Percentiles rank a stretch among this genome's conserved stretches.
phyloP scores from a whole-genome alignment of 2,113 vertebrate genomes.

The Amphilophus citrinellus region DNA sequence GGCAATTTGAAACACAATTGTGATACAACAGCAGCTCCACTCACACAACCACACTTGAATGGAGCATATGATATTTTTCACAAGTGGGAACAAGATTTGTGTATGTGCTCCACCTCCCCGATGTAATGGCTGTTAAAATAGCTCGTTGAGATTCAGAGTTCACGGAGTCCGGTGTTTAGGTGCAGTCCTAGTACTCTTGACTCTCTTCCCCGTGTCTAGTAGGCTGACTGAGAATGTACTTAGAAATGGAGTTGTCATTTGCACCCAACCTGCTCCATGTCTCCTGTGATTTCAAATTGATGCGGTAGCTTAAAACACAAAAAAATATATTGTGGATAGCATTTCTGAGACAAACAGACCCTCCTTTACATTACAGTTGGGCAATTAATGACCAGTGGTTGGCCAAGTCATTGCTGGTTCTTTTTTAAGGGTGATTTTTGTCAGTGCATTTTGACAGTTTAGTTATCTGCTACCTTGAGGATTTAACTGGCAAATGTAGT shows the following conservation, averaged over 20 bases:
- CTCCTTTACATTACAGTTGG: background rate
- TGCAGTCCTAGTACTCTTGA: slow-evolving; percentile 21
- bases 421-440: background rate
- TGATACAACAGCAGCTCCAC: slow-evolving; percentile 41
- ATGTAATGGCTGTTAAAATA: slow-evolving; percentile 56
- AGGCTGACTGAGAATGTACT: slow-evolving; percentile 24
- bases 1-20: slow-evolving; percentile 28
- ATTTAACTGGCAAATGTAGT: background rate
- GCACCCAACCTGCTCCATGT: background rate
- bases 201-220: slow-evolving; percentile 33
- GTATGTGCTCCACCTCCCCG: slow-evolving; percentile 41
- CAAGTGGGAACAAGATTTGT: slow-evolving; percentile 58
- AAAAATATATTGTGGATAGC: background rate
- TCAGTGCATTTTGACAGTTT: too few species aligned
- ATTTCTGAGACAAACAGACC: background rate
- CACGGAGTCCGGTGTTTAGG: slow-evolving; percentile 34
- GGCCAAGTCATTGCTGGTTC: background rate
- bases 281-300: background rate
- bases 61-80: slow-evolving; percentile 48
- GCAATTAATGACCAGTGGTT: background rate
- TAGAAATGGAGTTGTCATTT: slow-evolving; percentile 27
- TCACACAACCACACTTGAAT: slow-evolving; percentile 41
- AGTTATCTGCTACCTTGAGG: too few species aligned
- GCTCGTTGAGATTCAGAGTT: slow-evolving; percentile 45
- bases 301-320: background rate